A percentile compares a stretch with the other conserved stretches of the same genome.
phyloP scores from a whole-genome alignment of 2,113 vertebrate genomes.

The Anguilla japonica region DNA sequence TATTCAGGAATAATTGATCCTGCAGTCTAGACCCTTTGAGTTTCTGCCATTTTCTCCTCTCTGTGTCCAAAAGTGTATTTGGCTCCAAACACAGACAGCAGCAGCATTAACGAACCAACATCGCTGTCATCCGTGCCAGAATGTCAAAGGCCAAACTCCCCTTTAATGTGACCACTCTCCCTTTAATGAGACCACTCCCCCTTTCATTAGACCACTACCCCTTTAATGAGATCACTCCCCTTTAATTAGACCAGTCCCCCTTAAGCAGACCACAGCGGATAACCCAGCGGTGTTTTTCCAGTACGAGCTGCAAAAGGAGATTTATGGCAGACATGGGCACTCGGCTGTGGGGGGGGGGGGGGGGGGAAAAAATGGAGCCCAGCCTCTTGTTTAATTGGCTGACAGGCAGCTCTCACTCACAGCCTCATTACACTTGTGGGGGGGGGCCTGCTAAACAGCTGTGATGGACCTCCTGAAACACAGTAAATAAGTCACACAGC shows the following conservation, averaged over 20 bases:
- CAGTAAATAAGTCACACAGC: neutral
- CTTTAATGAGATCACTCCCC: neutral
- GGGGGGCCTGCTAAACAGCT: neutral
- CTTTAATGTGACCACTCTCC: neutral
- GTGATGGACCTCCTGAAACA: neutral
- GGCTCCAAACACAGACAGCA: neutral
- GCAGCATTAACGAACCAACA: neutral
- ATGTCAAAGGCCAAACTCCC: neutral
- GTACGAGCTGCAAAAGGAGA: neutral
- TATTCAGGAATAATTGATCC: no score
- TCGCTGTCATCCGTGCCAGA: neutral
- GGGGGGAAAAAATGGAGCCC: neutral
- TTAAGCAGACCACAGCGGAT: neutral
- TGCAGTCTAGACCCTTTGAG: neutral
- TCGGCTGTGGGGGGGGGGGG: neutral
- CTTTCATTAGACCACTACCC: neutral
- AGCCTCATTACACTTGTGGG: neutral
- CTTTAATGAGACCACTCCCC: conserved; percentile 1
- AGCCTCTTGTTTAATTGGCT: neutral
- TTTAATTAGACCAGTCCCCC: neutral
- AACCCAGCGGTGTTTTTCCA: neutral
- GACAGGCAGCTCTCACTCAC: neutral
- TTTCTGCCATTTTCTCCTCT: neutral
- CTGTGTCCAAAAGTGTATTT: neutral
- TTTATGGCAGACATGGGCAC: neutral